Conservation (phyloP, 1,140 invertebrate species). For the Asobara japonica region DNA sequence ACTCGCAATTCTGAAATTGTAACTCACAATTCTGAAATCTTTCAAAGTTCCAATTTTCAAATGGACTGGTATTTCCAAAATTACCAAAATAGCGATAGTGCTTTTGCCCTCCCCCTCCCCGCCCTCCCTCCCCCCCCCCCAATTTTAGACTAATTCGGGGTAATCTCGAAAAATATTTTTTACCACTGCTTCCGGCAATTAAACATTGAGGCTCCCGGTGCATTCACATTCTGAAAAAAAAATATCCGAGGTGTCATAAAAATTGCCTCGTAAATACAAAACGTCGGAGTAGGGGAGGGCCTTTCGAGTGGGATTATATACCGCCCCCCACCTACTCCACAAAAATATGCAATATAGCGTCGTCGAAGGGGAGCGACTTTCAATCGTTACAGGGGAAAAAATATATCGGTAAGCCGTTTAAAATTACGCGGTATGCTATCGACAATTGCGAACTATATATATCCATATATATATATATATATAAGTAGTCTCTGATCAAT, state of each 20-base stretch:
- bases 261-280: slow-evolving; percentile 38
- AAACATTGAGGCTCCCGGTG: not conserved
- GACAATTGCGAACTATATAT: too few species aligned
- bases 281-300: not conserved
- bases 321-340: not conserved
- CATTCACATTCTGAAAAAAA: not conserved
- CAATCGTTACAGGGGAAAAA: slow-evolving; percentile 6
- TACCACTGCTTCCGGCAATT: slow-evolving; percentile 6
- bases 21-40: too few species aligned
- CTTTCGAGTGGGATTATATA: not conserved
- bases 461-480: too few species aligned
- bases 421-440: slow-evolving; percentile 17
- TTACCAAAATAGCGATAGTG: too few species aligned
- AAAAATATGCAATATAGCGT: slow-evolving; percentile 10
- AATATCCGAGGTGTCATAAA: slow-evolving; percentile 31
- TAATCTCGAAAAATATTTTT: not conserved
- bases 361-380: not conserved
- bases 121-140: too few species aligned
- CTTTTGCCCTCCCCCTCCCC: too few species aligned
- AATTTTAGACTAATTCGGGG: not conserved
- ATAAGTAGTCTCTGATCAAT: too few species aligned
- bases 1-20: too few species aligned
- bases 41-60: too few species aligned
- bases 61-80: too few species aligned
- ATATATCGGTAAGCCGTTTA: not conserved